These are phyloP conservation scores for Furcifer pardalis DNA, from an alignment of 2,797 vertebrate genomes.

Conservation along the genomic window DNA sequence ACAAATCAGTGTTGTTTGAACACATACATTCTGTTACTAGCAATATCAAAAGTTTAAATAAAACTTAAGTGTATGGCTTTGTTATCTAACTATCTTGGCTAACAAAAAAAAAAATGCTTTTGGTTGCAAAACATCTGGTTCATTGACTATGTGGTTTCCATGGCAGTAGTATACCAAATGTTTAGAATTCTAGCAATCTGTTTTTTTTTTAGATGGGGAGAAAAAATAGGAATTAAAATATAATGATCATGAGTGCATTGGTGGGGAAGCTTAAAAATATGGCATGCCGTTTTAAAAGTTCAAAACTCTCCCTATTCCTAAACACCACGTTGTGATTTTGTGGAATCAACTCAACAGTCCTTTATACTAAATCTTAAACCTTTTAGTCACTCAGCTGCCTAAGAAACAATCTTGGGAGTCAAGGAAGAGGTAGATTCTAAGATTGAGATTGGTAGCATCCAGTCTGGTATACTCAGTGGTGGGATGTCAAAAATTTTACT, in stretches of 20 bases:
- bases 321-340: background rate
- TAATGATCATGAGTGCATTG: background rate
- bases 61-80: background rate
- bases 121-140: constrained; percentile 7
- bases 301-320: background rate
- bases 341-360: background rate
- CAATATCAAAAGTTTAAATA: background rate
- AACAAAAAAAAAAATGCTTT: constrained; percentile 7
- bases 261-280: background rate
- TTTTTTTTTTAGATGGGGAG: background rate
- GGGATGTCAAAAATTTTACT: too few species aligned
- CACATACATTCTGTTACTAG: background rate
- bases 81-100: constrained; percentile 15
- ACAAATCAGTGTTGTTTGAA: background rate
- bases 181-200: constrained; percentile 1
- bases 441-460: background rate
- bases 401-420: background rate
- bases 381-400: background rate
- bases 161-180: background rate
- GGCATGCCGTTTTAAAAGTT: background rate
- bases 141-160: constrained; percentile 5
- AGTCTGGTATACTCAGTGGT: too few species aligned
- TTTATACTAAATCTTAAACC: background rate
- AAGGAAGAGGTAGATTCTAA: background rate
- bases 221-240: background rate